Conservation (phyloP, 2,888 invertebrate genomes). For the Ormyrus labotus region DNA sequence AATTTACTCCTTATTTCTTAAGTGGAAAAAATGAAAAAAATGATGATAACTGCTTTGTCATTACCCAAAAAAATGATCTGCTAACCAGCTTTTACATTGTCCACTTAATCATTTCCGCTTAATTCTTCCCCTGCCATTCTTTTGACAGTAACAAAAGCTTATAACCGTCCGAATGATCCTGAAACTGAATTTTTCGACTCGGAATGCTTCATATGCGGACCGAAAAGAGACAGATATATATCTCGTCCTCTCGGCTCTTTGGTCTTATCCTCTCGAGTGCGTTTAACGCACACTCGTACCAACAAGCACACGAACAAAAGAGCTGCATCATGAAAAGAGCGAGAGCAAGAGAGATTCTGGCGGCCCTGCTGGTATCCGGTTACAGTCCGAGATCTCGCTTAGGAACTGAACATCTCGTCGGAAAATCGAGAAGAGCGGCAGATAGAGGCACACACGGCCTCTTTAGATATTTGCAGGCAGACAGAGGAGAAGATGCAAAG, state of each 20-base stretch:
- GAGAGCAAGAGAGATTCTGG: constrained; percentile 18
- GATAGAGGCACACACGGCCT: not conserved
- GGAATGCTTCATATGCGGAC: too few relatives aligned
- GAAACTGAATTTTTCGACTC: too few relatives aligned
- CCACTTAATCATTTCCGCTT: too few relatives aligned
- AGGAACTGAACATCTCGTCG: constrained; percentile 53
- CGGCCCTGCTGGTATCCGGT: constrained; percentile 46
- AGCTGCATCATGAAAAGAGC: not conserved
- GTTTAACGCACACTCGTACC: not conserved
- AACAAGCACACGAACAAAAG: not conserved
- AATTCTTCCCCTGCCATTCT: too few relatives aligned
- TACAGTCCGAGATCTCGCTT: constrained; percentile 53
- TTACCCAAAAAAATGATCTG: too few relatives aligned
- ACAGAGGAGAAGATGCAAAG: not conserved
- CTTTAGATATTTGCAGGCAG: constrained; percentile 22
- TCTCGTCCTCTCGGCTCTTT: not conserved
- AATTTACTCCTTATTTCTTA: too few relatives aligned
- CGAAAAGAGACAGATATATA: constrained; percentile 15
- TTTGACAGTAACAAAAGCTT: too few relatives aligned
- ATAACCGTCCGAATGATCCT: too few relatives aligned
- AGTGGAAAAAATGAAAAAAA: too few relatives aligned
- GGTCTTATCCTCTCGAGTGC: too few relatives aligned
- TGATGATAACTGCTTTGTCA: too few relatives aligned
- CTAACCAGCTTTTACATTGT: too few relatives aligned
- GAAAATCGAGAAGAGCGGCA: constrained; percentile 52